These are phyloP conservation scores for Troglohyphantes excavatus DNA, from an alignment of 2,888 invertebrate species.

Conservation along the genomic window DNA sequence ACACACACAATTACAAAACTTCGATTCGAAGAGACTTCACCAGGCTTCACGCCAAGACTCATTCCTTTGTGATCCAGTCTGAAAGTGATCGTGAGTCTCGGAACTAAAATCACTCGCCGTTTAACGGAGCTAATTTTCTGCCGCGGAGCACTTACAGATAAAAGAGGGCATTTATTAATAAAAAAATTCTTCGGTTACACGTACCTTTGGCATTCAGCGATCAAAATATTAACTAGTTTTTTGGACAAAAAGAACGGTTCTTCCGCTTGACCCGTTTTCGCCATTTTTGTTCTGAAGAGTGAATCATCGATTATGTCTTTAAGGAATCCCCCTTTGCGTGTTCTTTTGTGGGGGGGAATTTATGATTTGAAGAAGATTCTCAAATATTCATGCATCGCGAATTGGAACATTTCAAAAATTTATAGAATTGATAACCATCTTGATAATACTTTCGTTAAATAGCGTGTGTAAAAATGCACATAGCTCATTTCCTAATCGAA, in stretches of 20 bases:
- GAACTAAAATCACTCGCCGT: not conserved
- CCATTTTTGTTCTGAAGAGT: not conserved
- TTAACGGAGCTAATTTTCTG: slow-evolving; percentile 4
- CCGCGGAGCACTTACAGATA: not conserved
- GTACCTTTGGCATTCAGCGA: not conserved
- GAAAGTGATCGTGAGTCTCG: not conserved
- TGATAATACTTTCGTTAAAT: no score
- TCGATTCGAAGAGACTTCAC: not conserved
- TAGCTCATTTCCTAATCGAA: no score
- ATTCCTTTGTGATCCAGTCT: not conserved
- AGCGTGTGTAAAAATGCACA: no score
- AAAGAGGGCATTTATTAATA: not conserved
- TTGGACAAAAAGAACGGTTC: slow-evolving; percentile 12
- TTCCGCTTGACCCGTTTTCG: slow-evolving; percentile 52
- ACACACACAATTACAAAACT: not conserved
- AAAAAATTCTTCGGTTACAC: not conserved
- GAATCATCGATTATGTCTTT: slow-evolving; percentile 33
- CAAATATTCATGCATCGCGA: not conserved
- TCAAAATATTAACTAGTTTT: slow-evolving; percentile 57
- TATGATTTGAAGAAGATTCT: slow-evolving; percentile 4
- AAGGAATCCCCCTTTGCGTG: not conserved
- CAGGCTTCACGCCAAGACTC: not conserved
- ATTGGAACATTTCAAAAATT: no score
- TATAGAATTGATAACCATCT: no score
- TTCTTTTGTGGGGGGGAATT: not conserved